Conservation (phyloP, 2,888 invertebrate species). For the Plusia festucae region DNA sequence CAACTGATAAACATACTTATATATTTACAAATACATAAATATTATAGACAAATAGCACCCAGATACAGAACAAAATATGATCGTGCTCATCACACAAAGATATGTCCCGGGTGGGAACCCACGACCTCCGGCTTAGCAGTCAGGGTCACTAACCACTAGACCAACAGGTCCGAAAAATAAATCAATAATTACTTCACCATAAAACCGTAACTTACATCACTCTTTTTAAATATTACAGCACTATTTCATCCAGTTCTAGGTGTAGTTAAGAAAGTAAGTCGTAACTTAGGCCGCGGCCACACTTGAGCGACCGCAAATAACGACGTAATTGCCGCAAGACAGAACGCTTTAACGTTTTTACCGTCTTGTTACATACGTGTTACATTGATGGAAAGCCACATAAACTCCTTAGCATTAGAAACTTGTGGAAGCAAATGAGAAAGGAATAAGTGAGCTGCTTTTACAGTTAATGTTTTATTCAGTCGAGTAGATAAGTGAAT, state of each 20-base stretch:
- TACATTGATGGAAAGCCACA: constrained; percentile 56
- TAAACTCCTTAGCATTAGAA: constrained; percentile 29
- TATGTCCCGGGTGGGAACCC: no score
- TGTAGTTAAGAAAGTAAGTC: constrained; percentile 55
- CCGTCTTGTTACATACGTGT: constrained; percentile 55
- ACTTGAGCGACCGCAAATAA: constrained; percentile 64
- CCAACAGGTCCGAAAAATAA: no score
- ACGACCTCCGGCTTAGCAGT: no score
- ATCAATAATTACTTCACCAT: background rate
- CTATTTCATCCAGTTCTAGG: constrained; percentile 44
- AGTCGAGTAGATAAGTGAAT: background rate
- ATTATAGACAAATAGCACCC: no score
- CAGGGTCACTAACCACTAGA: no score
- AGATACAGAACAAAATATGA: no score
- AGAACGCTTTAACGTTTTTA: constrained; percentile 56
- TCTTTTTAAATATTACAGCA: constrained; percentile 40
- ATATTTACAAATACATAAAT: no score
- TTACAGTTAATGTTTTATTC: constrained; percentile 1
- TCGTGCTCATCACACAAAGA: no score
- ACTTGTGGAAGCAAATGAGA: constrained; percentile 16
- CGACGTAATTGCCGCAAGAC: constrained; percentile 57
- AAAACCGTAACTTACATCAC: constrained; percentile 20
- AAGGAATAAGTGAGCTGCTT: background rate
- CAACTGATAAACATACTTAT: no score
- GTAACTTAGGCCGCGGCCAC: constrained; percentile 51